A percentile compares a stretch with the other conserved stretches of the same genome.
Evolutionary conservation across 2,888 invertebrate species (phyloP).

Genomic region (Endomychus coccineus): DNA sequence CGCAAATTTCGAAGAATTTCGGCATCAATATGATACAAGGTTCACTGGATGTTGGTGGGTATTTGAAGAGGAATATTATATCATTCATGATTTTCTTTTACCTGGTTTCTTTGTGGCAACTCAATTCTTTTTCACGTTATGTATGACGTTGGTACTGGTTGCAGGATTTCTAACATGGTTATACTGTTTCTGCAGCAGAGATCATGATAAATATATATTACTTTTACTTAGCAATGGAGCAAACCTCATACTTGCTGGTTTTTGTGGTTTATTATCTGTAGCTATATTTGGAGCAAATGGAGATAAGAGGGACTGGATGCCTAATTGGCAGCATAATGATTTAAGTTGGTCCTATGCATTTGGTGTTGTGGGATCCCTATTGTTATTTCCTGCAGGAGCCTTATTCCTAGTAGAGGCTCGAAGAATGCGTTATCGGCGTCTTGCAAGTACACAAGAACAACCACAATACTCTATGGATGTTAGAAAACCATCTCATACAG

Average conservation of each 20-base stretch:
- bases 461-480: conserved; percentile 58
- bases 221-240: conserved; percentile 68
- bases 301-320: conserved; percentile 92
- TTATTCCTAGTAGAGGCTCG: conserved; percentile 79
- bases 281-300: conserved; percentile 85
- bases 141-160: conserved; percentile 72
- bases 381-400: conserved; percentile 67
- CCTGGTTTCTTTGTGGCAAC: conserved; percentile 90
- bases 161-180: conserved; percentile 66
- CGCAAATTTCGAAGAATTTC: conserved; percentile 76
- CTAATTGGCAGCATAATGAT: conserved; percentile 91
- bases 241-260: conserved; percentile 63
- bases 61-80: conserved; percentile 93
- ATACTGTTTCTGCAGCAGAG: conserved; percentile 66
- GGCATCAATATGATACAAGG: conserved; percentile 73
- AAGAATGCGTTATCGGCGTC: conserved; percentile 64
- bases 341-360: conserved; percentile 91
- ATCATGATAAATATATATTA: conserved; percentile 69
- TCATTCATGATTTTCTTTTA: conserved; percentile 80
- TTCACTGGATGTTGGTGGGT: conserved; percentile 95
- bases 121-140: conserved; percentile 87
- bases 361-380: conserved; percentile 70
- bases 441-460: conserved; percentile 59
- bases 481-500: conserved; percentile 57
- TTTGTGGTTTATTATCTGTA: conserved; percentile 76